These are phyloP conservation scores for Clunio marinus DNA, from an alignment of 2,888 invertebrate genomes.

Conservation along the genomic window DNA sequence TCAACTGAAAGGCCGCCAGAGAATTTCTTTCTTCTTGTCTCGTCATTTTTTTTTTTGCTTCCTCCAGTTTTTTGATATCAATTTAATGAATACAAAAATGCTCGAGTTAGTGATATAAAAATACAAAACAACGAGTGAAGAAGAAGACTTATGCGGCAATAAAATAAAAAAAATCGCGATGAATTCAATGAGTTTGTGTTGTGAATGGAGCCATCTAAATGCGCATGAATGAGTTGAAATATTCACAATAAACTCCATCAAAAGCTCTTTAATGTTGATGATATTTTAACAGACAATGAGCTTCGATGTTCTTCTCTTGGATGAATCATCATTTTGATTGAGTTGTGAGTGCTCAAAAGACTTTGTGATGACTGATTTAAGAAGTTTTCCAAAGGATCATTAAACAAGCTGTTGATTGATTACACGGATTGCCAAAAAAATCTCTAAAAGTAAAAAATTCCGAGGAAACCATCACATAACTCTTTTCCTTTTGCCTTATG, in stretches of 20 bases:
- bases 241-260: neutral
- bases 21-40: too few species aligned
- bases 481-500: neutral
- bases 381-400: too few species aligned
- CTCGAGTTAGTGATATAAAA: neutral
- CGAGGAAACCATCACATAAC: neutral
- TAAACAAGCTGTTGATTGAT: slow-evolving; percentile 36
- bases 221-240: neutral
- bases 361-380: too few species aligned
- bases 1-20: neutral
- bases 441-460: too few species aligned
- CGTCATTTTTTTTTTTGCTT: neutral
- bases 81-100: slow-evolving; percentile 2
- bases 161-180: neutral
- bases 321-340: neutral
- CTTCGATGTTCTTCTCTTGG: slow-evolving; percentile 3
- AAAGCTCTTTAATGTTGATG: too few species aligned
- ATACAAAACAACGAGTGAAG: neutral
- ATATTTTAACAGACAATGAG: neutral
- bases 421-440: neutral
- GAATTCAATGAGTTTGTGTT: neutral
- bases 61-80: neutral
- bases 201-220: slow-evolving; percentile 23
- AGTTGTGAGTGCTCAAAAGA: neutral
- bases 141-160: neutral